A percentile compares a stretch with the other conserved stretches of the same genome.
These are phyloP conservation scores for Leptinotarsa lineolata DNA, from an alignment of 1,140 invertebrate genomes.

Conservation along the genomic window DNA sequence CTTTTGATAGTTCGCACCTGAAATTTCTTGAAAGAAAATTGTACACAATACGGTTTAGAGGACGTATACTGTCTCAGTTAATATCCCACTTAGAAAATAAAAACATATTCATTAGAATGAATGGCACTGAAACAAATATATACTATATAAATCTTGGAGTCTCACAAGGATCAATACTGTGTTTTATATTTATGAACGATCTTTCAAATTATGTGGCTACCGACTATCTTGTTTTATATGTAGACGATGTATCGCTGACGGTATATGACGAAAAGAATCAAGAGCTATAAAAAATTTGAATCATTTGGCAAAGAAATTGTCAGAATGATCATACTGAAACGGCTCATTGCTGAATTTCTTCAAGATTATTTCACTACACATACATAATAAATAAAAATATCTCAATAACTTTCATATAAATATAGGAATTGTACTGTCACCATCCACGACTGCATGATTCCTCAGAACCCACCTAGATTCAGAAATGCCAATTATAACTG, in stretches of 20 bases:
- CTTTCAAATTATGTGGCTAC: not conserved
- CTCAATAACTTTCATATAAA: too few relatives aligned
- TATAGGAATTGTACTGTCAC: too few relatives aligned
- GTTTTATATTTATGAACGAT: not conserved
- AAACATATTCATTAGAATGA: not conserved
- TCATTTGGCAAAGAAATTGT: too few relatives aligned
- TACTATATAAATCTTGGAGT: not conserved
- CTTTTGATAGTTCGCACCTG: not conserved
- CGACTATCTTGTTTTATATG: not conserved
- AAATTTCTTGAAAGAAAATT: not conserved
- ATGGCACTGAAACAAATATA: not conserved
- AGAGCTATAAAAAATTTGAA: not conserved
- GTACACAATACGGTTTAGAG: not conserved
- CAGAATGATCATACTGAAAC: too few relatives aligned
- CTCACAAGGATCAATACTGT: not conserved
- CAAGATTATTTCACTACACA: too few relatives aligned
- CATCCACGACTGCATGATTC: too few relatives aligned
- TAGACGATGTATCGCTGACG: not conserved
- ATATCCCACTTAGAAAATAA: not conserved
- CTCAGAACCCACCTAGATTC: too few relatives aligned
- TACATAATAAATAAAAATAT: too few relatives aligned
- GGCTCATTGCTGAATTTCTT: too few relatives aligned
- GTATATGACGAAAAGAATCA: not conserved
- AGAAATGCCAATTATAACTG: too few relatives aligned
- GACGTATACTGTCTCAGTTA: not conserved